These are phyloP conservation scores for Tiphia femorata DNA, from an alignment of 2,888 invertebrate genomes.

Conservation along the genomic window DNA sequence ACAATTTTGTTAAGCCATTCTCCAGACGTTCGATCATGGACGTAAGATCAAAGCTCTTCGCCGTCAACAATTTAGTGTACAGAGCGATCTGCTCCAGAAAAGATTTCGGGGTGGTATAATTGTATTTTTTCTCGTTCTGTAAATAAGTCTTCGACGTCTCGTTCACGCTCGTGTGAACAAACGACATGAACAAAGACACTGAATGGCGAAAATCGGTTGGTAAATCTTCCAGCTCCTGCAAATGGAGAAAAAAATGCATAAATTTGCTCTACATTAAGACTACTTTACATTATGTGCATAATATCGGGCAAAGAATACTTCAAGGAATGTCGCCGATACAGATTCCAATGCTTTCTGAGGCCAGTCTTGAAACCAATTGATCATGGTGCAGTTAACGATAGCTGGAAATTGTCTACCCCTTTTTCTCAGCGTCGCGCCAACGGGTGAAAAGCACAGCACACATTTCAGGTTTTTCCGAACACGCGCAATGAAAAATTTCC, in stretches of 20 bases:
- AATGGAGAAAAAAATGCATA: constrained; percentile 16
- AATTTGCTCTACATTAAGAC: no score
- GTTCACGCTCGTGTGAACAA: constrained; percentile 90
- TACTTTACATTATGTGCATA: neutral
- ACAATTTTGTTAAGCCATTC: constrained; percentile 89
- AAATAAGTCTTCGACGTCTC: constrained; percentile 85
- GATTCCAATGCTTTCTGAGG: constrained; percentile 91
- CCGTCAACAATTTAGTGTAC: constrained; percentile 79
- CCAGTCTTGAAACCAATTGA: constrained; percentile 99
- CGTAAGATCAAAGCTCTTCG: constrained; percentile 78
- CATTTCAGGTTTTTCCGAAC: constrained; percentile 84
- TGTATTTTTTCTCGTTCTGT: constrained; percentile 88
- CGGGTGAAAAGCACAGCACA: constrained; percentile 94
- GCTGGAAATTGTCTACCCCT: constrained; percentile 95
- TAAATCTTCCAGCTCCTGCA: constrained; percentile 72
- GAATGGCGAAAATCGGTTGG: constrained; percentile 63
- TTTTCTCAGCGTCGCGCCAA: constrained; percentile 88
- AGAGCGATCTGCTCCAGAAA: constrained; percentile 93
- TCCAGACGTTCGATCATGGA: constrained; percentile 85
- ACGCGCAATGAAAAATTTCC: constrained; percentile 94
- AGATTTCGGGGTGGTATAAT: constrained; percentile 97
- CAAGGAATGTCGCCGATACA: constrained; percentile 87
- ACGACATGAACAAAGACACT: constrained; percentile 90
- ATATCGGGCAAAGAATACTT: constrained; percentile 70
- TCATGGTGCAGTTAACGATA: constrained; percentile 90